Conservation (phyloP, 2,888 invertebrate species). For the Papilio gigon region DNA sequence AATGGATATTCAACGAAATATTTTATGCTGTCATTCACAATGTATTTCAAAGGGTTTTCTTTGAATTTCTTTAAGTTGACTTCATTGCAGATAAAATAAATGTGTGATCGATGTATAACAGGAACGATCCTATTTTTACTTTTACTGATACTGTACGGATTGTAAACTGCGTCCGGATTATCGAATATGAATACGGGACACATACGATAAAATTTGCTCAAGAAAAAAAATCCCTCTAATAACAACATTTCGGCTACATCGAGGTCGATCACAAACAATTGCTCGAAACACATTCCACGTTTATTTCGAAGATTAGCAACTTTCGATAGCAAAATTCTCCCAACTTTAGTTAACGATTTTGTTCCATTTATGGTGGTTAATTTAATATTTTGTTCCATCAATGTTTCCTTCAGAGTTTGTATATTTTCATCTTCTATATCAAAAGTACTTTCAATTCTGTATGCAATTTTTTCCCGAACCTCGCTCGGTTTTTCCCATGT, state of each 20-base stretch:
- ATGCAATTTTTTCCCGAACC: constrained; percentile 70
- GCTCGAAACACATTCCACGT: constrained; percentile 80
- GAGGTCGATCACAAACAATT: constrained; percentile 76
- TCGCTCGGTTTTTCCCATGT: constrained; percentile 79
- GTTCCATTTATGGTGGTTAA: constrained; percentile 69
- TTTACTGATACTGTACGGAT: constrained; percentile 75
- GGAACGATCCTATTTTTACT: constrained; percentile 74
- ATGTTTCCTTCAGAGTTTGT: constrained; percentile 62
- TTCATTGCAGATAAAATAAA: constrained; percentile 83
- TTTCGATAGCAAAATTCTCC: constrained; percentile 56
- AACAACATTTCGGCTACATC: constrained; percentile 83
- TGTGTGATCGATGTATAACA: constrained; percentile 80
- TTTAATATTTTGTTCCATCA: constrained; percentile 72
- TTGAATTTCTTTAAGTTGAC: constrained; percentile 77
- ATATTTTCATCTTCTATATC: constrained; percentile 74
- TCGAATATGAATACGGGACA: constrained; percentile 85
- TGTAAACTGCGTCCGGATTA: constrained; percentile 70
- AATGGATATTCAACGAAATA: constrained; percentile 77
- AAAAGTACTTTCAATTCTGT: constrained; percentile 71
- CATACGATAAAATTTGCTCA: constrained; percentile 84
- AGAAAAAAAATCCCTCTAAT: constrained; percentile 81
- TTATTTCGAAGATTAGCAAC: constrained; percentile 67
- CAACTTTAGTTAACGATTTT: constrained; percentile 60
- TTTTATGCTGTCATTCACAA: constrained; percentile 64
- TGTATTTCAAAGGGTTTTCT: constrained; percentile 81